Conservation (phyloP, 2,113 vertebrate genomes). For the Larimichthys crocea region DNA sequence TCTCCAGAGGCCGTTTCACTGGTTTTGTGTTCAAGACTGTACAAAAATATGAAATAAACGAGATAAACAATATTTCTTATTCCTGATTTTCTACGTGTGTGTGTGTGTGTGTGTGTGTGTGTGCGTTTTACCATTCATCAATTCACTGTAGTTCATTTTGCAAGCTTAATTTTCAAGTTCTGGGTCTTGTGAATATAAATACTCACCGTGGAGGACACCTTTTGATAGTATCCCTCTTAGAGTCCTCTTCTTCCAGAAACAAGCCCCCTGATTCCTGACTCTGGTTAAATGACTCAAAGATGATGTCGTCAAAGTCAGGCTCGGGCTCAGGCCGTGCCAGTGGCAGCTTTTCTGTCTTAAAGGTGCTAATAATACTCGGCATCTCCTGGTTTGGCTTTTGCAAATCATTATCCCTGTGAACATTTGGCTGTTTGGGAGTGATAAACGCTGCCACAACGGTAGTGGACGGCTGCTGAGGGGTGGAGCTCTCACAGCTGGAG, state of each 20-base stretch:
- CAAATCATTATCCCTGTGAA: constrained; percentile 26
- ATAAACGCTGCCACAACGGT: constrained; percentile 72
- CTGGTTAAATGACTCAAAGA: constrained; percentile 52
- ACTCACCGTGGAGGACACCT: constrained; percentile 75
- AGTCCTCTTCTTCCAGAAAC: constrained; percentile 73
- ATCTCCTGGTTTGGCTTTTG: constrained; percentile 38
- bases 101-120: constrained; percentile 14
- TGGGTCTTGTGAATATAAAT: constrained; percentile 21
- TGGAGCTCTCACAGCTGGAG: constrained; percentile 64
- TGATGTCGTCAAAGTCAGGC: constrained; percentile 55
- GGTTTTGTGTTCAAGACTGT: constrained; percentile 74
- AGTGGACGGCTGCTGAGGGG: constrained; percentile 63
- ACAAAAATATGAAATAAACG: constrained; percentile 35
- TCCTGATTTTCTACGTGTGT: constrained; percentile 22
- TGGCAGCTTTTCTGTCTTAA: constrained; percentile 43
- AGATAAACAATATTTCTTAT: constrained; percentile 72
- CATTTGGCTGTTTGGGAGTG: constrained; percentile 57
- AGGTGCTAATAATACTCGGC: neutral
- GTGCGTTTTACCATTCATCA: constrained; percentile 26
- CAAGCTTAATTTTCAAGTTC: neutral
- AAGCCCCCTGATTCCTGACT: constrained; percentile 58
- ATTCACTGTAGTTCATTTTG: constrained; percentile 12
- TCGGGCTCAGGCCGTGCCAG: constrained; percentile 60
- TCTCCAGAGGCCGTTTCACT: constrained; percentile 50
- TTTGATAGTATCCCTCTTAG: constrained; percentile 77